Evolutionary conservation across 2,888 invertebrate species (phyloP).

Genomic region (Gari tellinella): DNA sequence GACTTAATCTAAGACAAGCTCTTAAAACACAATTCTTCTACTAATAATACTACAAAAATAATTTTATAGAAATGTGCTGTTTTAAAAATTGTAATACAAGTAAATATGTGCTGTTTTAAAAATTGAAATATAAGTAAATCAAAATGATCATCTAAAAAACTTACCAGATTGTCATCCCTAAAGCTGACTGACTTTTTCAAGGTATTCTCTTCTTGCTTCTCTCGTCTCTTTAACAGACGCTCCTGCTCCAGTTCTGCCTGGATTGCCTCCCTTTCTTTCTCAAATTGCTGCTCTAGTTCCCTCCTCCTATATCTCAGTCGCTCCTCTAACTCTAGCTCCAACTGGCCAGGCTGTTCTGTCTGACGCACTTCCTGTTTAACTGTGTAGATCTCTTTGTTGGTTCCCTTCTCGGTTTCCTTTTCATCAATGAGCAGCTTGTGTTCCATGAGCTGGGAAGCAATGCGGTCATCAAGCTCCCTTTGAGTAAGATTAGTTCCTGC

Average conservation of each 20-base stretch:
- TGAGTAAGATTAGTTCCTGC: constrained; percentile 79
- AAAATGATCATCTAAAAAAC: too few species aligned
- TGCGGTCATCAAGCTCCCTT: constrained; percentile 77
- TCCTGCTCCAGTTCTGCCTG: constrained; percentile 48
- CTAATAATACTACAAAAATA: too few species aligned
- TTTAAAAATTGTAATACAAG: too few species aligned
- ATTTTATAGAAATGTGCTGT: too few species aligned
- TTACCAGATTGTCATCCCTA: constrained; percentile 45
- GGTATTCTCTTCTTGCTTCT: constrained; percentile 74
- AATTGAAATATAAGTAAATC: too few species aligned
- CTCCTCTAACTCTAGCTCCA: constrained; percentile 18
- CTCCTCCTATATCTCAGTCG: constrained; percentile 11
- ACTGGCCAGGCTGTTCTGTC: neutral
- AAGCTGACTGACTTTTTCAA: constrained; percentile 75
- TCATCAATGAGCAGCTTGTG: constrained; percentile 67
- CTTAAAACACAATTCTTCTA: too few species aligned
- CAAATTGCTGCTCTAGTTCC: constrained; percentile 29
- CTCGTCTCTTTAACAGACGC: constrained; percentile 67
- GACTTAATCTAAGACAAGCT: too few species aligned
- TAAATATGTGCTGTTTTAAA: too few species aligned
- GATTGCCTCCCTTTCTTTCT: constrained; percentile 39
- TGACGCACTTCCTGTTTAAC: constrained; percentile 2
- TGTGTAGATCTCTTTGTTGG: constrained; percentile 43
- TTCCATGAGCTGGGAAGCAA: constrained; percentile 74
- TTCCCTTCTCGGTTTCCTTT: constrained; percentile 63